Evolutionary conservation across 1,140 invertebrate species (phyloP).

Genomic region (Limonius californicus): DNA sequence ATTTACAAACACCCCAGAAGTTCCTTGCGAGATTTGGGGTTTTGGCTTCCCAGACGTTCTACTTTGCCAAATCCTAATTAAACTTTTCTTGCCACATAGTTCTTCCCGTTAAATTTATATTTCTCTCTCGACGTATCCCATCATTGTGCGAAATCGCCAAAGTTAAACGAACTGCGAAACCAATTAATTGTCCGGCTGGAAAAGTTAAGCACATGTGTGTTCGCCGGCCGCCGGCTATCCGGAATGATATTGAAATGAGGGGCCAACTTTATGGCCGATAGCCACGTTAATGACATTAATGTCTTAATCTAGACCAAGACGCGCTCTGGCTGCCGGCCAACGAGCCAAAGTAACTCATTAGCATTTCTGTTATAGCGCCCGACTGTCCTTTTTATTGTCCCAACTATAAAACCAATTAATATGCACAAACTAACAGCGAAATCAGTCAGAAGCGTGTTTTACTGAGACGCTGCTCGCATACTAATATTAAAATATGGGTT

Average conservation of each 20-base stretch:
- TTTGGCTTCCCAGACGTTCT: too few species aligned
- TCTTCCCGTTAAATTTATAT: too few species aligned
- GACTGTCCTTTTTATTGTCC: slow-evolving; percentile 17
- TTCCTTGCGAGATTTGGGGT: too few species aligned
- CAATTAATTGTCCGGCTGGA: too few species aligned
- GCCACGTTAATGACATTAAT: slow-evolving; percentile 16
- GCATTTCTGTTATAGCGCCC: slow-evolving; percentile 19
- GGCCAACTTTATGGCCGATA: slow-evolving; percentile 1
- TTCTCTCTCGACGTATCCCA: too few species aligned
- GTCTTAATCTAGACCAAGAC: slow-evolving; percentile 23
- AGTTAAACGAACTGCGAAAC: too few species aligned
- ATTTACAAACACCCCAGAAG: too few species aligned
- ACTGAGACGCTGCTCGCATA: neutral
- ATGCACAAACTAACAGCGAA: slow-evolving; percentile 9
- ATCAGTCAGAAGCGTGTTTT: slow-evolving; percentile 8
- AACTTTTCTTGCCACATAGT: too few species aligned
- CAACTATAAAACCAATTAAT: slow-evolving; percentile 13
- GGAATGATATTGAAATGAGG: slow-evolving; percentile 1
- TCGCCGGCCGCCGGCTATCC: too few species aligned
- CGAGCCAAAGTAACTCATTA: slow-evolving; percentile 16
- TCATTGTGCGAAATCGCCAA: too few species aligned
- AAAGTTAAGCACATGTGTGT: too few species aligned
- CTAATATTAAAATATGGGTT: slow-evolving; percentile 7
- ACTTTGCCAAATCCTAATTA: too few species aligned
- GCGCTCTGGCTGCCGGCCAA: slow-evolving; percentile 20